Evolutionary conservation across 2,113 vertebrate genomes (phyloP), one percentile per base, ranked within the genome.

Genomic region (Takifugu flavidus): DNA sequence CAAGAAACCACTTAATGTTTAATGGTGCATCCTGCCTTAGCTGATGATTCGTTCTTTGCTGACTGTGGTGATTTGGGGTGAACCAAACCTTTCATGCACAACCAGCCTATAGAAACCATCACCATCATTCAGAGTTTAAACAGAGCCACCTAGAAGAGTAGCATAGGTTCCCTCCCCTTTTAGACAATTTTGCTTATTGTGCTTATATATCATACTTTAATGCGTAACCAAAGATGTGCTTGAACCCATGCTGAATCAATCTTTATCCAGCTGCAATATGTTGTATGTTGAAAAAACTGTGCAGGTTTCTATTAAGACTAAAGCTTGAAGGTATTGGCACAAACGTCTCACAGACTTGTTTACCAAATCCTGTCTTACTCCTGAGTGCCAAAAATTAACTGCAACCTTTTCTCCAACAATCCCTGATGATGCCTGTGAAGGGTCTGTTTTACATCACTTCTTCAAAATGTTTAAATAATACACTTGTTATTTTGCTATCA

Each of bases 171-270:
- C 43, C 56, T 5, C 15, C 31, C 72, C 25, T 59, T n/a, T 55
- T 61, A 49, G 25, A 25, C 2, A 62, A 5, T 63, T 71, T 66
- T 56, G 53, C 45, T 29, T 14, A 27, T 46, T 59, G 47, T 56
- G 59, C 72, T 26, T 55, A 27, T 52, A 29, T 62, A 28, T 25
- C 20, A n/a, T 26, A 63, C 61, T 53, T 53, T 27, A 64, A 53
- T 39, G 3, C 52, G 15, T 20, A 84, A 83, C 77, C 80, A 85
- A 77, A 84, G 77, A 75, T 57, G 26, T 58, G 60, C 15, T 60
- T 67, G 27, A 42, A 69, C 68, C 65, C 39, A 1, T 49, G 54
- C 45, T 4, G 13, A 62, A 56, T 50, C 31, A 52, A 59, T 59
- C 45, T 56, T 54, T 44, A 43, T 63, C 56, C 5, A 67, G 53